phyloP scores from a whole-genome alignment of 2,888 invertebrate species.

The Brassicogethes aeneus region DNA sequence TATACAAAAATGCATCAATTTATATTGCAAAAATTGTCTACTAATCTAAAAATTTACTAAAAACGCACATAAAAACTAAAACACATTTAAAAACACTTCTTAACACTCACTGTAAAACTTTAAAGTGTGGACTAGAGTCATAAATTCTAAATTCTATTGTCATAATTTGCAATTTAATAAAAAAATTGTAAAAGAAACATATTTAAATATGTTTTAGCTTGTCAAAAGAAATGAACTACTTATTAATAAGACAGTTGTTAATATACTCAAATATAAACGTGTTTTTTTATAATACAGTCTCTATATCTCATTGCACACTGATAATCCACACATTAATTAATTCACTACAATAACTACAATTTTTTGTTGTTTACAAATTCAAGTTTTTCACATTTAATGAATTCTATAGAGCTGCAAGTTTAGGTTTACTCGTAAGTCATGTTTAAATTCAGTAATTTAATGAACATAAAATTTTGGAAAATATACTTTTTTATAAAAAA shows the following conservation, averaged over 20 bases:
- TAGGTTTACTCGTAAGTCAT: no score
- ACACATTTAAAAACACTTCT: not conserved
- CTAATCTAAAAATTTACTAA: not conserved
- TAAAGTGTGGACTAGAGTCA: not conserved
- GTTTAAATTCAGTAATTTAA: no score
- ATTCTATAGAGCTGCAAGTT: no score
- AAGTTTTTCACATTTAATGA: no score
- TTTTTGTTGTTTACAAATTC: no score
- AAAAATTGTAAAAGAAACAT: constrained; percentile 16
- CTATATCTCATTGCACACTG: constrained; percentile 35
- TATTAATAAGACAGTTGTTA: constrained; percentile 13
- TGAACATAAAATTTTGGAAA: no score
- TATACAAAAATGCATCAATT: not conserved
- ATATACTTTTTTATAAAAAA: no score
- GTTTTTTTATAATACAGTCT: constrained; percentile 26
- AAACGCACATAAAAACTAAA: not conserved
- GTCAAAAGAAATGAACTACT: constrained; percentile 13
- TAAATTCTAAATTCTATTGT: not conserved
- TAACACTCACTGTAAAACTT: no score
- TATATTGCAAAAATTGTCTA: not conserved
- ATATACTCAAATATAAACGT: constrained; percentile 23
- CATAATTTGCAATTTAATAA: constrained; percentile 19
- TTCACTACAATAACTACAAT: not conserved
- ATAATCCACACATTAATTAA: not conserved
- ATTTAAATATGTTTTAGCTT: constrained; percentile 12